phyloP scores from a whole-genome alignment of 2,113 vertebrate species.

The Gasterosteus nipponicus region DNA sequence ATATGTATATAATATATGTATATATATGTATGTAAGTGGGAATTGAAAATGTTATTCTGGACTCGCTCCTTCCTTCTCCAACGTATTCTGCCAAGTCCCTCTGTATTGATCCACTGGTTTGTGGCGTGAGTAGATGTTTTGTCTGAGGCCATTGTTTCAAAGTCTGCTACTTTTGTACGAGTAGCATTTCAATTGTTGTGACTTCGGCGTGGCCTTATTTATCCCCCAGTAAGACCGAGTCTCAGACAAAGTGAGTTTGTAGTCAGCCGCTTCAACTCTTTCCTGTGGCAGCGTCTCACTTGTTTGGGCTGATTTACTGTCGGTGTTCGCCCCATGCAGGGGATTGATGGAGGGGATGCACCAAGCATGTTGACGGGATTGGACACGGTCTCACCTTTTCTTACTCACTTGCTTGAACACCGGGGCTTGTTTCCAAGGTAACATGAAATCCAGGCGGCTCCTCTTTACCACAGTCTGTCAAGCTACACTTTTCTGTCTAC shows the following conservation, averaged over 20 bases:
- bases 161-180: constrained; percentile 37
- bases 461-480: constrained; percentile 33
- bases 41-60: background rate
- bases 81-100: background rate
- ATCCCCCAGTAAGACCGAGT: constrained; percentile 20
- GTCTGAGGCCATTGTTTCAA: constrained; percentile 42
- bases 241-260: constrained; percentile 30
- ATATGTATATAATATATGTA: background rate
- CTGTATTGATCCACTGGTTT: constrained; percentile 15
- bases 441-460: constrained; percentile 57
- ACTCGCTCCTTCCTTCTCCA: background rate
- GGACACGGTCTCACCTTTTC: constrained; percentile 53
- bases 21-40: background rate
- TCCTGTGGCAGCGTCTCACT: constrained; percentile 29
- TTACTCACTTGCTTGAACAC: constrained; percentile 46
- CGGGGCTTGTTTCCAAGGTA: constrained; percentile 74
- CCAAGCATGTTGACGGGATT: constrained; percentile 49
- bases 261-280: constrained; percentile 22
- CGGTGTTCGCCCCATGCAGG: constrained; percentile 42
- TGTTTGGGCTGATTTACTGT: constrained; percentile 55
- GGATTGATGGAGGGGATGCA: constrained; percentile 59
- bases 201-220: constrained; percentile 1
- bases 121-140: constrained; percentile 47
- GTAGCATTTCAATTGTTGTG: constrained; percentile 24
- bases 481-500: constrained; percentile 47